Evolutionary conservation across 2,888 invertebrate species (phyloP).

Genomic region (Lydus trimaculatus): DNA sequence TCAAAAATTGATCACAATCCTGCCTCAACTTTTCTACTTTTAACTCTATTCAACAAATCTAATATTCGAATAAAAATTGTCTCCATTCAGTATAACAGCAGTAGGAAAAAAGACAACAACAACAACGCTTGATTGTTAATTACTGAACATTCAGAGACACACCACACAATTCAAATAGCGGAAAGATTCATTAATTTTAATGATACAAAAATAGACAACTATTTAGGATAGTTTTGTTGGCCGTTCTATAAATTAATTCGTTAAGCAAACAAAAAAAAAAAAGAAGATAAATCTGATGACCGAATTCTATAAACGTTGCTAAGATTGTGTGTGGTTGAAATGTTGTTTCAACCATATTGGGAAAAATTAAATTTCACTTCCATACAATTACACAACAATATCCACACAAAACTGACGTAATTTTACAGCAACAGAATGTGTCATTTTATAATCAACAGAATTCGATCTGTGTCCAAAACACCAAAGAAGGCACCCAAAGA

Average conservation of each 20-base stretch:
- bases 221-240: background rate
- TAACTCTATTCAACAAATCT: background rate
- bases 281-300: too few relatives aligned
- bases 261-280: too few relatives aligned
- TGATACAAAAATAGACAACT: constrained; percentile 1
- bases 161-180: constrained; percentile 2
- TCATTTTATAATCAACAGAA: background rate
- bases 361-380: background rate
- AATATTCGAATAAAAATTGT: background rate
- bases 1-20: constrained; percentile 10
- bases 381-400: background rate
- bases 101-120: too few relatives aligned
- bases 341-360: background rate
- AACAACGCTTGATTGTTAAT: background rate
- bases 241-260: background rate
- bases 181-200: constrained; percentile 8
- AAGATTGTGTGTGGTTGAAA: background rate
- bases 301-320: background rate
- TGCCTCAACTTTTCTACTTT: constrained; percentile 7
- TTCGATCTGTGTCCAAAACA: too few relatives aligned
- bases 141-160: background rate
- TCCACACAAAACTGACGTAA: background rate
- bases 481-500: too few relatives aligned
- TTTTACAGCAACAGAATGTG: background rate
- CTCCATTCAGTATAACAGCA: too few relatives aligned